These are phyloP conservation scores for Heteromormyrus szaboi DNA, from an alignment of 2,797 vertebrate species.

Conservation along the genomic window DNA sequence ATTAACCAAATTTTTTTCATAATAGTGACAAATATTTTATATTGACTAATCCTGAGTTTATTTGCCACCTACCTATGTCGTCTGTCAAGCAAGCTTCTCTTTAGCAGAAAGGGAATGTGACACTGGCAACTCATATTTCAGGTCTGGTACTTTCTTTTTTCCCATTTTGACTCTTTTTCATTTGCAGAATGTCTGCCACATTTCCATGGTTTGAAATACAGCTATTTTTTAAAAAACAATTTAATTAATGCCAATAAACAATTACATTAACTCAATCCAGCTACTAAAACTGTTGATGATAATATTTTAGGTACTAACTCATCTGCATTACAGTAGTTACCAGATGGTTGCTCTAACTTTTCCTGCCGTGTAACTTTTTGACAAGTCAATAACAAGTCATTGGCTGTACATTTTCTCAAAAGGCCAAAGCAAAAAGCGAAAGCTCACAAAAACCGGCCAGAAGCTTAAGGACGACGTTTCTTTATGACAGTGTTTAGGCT, in stretches of 20 bases:
- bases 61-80: neutral
- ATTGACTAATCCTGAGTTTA: neutral
- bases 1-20: neutral
- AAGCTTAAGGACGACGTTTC: neutral
- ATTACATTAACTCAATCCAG: neutral
- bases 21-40: neutral
- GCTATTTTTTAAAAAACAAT: neutral
- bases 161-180: neutral
- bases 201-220: neutral
- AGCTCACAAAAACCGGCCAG: neutral
- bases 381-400: neutral
- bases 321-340: neutral
- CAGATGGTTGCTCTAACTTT: neutral
- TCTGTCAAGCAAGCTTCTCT: neutral
- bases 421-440: neutral
- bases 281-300: neutral
- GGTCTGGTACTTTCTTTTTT: neutral
- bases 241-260: neutral
- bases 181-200: neutral
- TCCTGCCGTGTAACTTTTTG: neutral
- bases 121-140: neutral
- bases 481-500: neutral
- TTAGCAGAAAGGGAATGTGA: neutral
- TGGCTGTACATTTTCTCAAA: neutral
- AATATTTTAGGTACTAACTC: neutral